Conservation (phyloP, 2,888 invertebrate species). For the Spodoptera picta region DNA sequence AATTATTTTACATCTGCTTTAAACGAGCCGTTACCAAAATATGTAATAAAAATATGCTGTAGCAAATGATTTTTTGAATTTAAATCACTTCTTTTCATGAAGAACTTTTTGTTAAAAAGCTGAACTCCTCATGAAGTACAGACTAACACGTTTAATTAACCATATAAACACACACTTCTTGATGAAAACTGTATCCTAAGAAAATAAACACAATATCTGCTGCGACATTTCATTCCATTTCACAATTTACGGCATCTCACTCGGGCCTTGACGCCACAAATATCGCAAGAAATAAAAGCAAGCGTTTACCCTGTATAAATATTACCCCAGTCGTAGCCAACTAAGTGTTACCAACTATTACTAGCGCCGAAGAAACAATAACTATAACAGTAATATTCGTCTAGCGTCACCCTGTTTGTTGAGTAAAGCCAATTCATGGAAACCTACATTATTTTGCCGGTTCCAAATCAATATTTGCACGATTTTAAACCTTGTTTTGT, state of each 20-base stretch:
- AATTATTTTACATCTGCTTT: too few relatives aligned
- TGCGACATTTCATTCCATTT: not conserved
- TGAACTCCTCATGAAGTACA: too few relatives aligned
- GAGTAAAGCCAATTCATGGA: slow-evolving; percentile 69
- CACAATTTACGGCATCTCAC: slow-evolving; percentile 3
- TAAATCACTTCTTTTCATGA: too few relatives aligned
- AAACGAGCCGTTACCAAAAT: too few relatives aligned
- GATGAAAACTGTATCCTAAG: too few relatives aligned
- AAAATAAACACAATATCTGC: too few relatives aligned
- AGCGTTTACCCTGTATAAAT: slow-evolving; percentile 43
- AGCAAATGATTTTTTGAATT: too few relatives aligned
- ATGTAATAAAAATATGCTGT: too few relatives aligned
- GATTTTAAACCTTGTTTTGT: slow-evolving; percentile 6
- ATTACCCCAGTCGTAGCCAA: slow-evolving; percentile 61
- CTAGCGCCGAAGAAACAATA: slow-evolving; percentile 74
- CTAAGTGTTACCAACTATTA: slow-evolving; percentile 78
- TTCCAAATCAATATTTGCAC: not conserved
- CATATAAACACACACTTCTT: too few relatives aligned
- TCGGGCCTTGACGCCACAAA: slow-evolving; percentile 32
- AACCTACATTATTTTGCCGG: slow-evolving; percentile 21
- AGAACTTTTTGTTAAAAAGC: too few relatives aligned
- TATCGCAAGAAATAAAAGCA: slow-evolving; percentile 9
- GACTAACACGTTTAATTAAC: too few relatives aligned
- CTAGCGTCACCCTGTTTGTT: slow-evolving; percentile 71
- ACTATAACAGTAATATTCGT: slow-evolving; percentile 82